Evolutionary conservation across 2,797 vertebrate genomes (phyloP), one percentile per base, ranked within the genome.

Genomic region (Serranus cabrilla): DNA sequence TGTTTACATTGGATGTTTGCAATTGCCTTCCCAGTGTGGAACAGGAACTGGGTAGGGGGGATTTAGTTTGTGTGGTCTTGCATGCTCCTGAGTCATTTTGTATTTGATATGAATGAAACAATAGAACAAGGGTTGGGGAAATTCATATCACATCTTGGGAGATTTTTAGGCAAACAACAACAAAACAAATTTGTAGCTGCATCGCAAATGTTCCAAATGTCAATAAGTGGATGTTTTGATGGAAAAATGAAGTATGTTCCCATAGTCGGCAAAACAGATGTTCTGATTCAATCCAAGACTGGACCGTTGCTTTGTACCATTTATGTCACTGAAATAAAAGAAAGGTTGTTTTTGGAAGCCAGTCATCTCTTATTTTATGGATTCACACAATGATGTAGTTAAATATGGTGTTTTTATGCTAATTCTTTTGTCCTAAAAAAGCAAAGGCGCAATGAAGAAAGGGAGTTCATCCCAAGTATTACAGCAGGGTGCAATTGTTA

Each of bases 1-100:
- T 93, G 85, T 91, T 93, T 92, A 89, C 83, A 73, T 18, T 87
- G 82, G 82, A 86, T 87, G 81, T 88, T 84, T 85, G 73, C 75
- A 72, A 79, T 77, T 73, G 72, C 75, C 79, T 82, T 83, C 77
- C 81, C 62, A 74, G 55, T 71, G 79, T 78, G 54, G 65, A 88
- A 78, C 76, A 87, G 73, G 75, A 90, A 80, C 82, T 23, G 49
- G 51, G 46, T 23, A 17, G 43, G 17, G 34, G 69, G 43, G 56
- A 11, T 47, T 55, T 65, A 70, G 78, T 86, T 85, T 84, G 80
- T 90, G 81, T 73, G 76, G 84, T 87, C 82, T 74, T 67, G 43
- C 47, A 74, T 65, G 54, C 52, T 82, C 60, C 47, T 14, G 1
- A 76, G 71, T 70, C n/a, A 47, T 65, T 56, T 73, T 49, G 43